Evolutionary conservation across 2,888 invertebrate genomes (phyloP), one percentile per base, ranked within the genome.

Genomic region (Catocala sponsa): DNA sequence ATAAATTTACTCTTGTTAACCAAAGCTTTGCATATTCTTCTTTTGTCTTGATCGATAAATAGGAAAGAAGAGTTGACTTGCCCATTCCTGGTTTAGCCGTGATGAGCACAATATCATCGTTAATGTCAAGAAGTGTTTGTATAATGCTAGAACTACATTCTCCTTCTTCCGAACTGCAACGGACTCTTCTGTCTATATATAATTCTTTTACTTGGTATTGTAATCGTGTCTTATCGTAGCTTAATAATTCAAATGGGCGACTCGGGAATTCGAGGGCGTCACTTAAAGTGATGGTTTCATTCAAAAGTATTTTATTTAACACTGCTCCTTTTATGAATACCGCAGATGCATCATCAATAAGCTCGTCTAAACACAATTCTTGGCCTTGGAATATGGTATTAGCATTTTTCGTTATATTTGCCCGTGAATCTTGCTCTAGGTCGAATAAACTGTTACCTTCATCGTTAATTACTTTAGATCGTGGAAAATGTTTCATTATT

Each of bases 71-170:
- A 32, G 68, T 75, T 33, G 76, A 70, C 42, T 74, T 74, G 0
- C 76, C 76, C 72, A 72, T 76, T 0, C 75, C 75, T 0, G 75
- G 72, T 15, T 46, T 58, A 4, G 70, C 70, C 11, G 66, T 66
- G 10, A 70, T 11, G 0, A 70, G 33, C 11, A 50, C 56, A 0
- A 56, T 50, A 0, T 70, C 10, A 0, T 9, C 32, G 1, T 41
- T 5, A 15, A 64, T 11, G 38, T 64, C 66, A 6, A 55, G 52
- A 6, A 71, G 44, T 50, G 70, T 52, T 12, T n/a, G 4, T 15
- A 70, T 10, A 7, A 46, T 13, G 7, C 10, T 13, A 4, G n/a
- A 7, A 25, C 25, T 25, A 25, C 25, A 25, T 25, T 25, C 25
- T 25, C n/a, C 6, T 5, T 2, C 0, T 38, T 35, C 46, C 1